Percentiles rank a stretch among this genome's conserved stretches.
phyloP scores from a whole-genome alignment of 2,797 vertebrate species.

The Scolopax rusticola region DNA sequence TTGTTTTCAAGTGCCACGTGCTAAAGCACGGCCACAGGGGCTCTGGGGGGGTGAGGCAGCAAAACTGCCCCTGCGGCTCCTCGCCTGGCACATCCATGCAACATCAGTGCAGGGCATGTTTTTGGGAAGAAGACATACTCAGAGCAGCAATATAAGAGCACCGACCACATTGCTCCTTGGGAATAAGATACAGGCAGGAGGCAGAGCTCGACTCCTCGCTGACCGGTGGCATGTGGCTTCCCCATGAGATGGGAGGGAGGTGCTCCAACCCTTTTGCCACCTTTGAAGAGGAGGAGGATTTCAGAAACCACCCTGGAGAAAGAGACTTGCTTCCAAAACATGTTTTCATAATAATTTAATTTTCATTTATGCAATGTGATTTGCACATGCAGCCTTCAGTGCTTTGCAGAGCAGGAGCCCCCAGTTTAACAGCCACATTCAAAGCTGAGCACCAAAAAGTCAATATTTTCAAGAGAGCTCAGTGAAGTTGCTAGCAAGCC shows the following conservation, averaged over 20 bases:
- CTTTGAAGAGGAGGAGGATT: not conserved
- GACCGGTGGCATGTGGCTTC: accelerated
- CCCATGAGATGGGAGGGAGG: accelerated
- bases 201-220: accelerated
- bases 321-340: not conserved
- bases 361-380: not conserved
- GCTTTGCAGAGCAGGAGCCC: not conserved
- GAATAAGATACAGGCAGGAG: not conserved
- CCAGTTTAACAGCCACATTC: not conserved
- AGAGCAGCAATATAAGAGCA: not conserved
- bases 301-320: not conserved
- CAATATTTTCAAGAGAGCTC: not conserved
- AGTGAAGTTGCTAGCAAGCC: not conserved
- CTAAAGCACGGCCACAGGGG: not conserved
- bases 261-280: not conserved
- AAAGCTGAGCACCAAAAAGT: not conserved
- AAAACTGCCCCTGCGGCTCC: accelerated
- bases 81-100: accelerated
- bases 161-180: accelerated
- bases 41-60: not conserved
- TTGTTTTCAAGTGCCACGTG: not conserved
- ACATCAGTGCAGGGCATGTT: accelerated
- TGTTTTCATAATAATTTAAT: not conserved
- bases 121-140: accelerated
- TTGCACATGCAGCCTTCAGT: not conserved